These are phyloP conservation scores for Drosophila trichaetosa DNA, from an alignment of 2,888 invertebrate species.

Conservation along the genomic window DNA sequence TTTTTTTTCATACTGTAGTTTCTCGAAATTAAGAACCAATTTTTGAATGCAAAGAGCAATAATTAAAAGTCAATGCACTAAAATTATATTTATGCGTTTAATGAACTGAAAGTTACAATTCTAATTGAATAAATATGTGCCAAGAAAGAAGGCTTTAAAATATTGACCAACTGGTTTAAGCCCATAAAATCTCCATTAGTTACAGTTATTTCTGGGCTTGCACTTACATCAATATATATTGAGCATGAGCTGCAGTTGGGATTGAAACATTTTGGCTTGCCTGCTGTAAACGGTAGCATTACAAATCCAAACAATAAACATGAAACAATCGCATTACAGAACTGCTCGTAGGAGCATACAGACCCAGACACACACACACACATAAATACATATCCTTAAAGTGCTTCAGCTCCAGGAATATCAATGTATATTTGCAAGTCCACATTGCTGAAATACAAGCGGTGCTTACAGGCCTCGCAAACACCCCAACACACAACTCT, in stretches of 20 bases:
- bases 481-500: constrained; percentile 15
- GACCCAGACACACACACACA: not conserved
- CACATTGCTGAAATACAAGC: constrained; percentile 65
- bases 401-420: constrained; percentile 42
- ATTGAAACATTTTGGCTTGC: constrained; percentile 28
- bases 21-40: not conserved
- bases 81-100: not conserved
- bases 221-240: constrained; percentile 4
- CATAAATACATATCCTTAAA: constrained; percentile 11
- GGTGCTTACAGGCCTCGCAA: constrained; percentile 56
- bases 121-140: not conserved
- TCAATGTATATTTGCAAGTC: constrained; percentile 58
- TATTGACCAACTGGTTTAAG: not conserved
- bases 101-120: not conserved
- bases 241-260: not conserved
- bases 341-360: constrained; percentile 7
- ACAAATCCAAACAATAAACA: constrained; percentile 70
- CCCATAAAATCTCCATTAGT: not conserved
- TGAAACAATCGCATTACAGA: constrained; percentile 55
- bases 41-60: not conserved
- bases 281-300: constrained; percentile 31
- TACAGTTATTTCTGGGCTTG: not conserved
- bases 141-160: too few relatives aligned
- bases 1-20: not conserved
- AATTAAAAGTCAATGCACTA: not conserved